Percentiles rank a stretch among this genome's conserved stretches.
Conservation (phyloP, 2,888 invertebrate genomes). For the Napeogenes sylphis region DNA sequence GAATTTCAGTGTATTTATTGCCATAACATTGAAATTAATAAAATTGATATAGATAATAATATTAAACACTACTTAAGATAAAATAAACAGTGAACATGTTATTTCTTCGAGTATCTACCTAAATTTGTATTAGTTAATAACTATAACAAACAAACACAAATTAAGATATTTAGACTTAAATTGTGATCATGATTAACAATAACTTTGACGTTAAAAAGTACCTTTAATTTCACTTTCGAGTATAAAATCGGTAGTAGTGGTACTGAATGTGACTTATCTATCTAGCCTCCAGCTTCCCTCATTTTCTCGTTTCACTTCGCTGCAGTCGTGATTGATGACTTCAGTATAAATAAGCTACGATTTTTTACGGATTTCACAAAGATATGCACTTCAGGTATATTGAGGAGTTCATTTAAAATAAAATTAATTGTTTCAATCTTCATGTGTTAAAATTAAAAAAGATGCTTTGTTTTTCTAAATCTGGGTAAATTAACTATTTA, state of each 20-base stretch:
- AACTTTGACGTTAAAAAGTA: conserved; percentile 1
- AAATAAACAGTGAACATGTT: too few relatives aligned
- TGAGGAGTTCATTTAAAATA: neutral
- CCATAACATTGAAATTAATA: too few relatives aligned
- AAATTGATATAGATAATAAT: too few relatives aligned
- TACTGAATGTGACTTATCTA: conserved; percentile 61
- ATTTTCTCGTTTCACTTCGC: conserved; percentile 52
- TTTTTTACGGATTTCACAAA: neutral
- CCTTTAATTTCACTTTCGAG: conserved; percentile 10
- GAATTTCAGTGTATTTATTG: neutral
- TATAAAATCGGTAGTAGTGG: conserved; percentile 39
- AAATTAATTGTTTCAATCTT: neutral
- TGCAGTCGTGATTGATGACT: conserved; percentile 40
- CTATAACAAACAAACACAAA: too few relatives aligned
- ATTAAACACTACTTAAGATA: too few relatives aligned
- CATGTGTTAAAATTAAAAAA: neutral
- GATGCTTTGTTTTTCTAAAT: neutral
- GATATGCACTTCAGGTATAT: conserved; percentile 1
- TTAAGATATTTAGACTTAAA: too few relatives aligned
- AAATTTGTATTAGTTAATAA: too few relatives aligned
- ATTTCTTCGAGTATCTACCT: too few relatives aligned
- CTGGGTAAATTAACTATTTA: too few relatives aligned
- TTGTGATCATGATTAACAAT: neutral
- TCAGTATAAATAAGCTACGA: conserved; percentile 30
- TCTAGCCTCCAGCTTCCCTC: conserved; percentile 49